Base-by-base conservation (phyloP, 2,113 vertebrate genomes). In the Serinus canaria region DNA sequence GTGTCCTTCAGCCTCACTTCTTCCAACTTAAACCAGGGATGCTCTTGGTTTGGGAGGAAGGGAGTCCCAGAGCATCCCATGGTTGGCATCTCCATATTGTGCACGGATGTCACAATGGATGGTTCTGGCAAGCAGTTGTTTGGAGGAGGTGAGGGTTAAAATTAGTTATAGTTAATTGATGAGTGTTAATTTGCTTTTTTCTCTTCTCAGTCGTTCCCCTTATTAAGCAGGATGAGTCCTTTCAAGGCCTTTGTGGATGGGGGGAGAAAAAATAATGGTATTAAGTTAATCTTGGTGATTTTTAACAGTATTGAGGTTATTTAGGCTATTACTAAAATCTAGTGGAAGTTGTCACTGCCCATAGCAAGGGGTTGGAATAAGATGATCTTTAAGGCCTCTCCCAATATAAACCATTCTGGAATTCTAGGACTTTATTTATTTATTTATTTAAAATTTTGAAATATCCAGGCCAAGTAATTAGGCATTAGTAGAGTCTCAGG, bases 201-300 rank as follows among this genome's bases (percentile, higher is more conserved):
- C 35, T 66, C 31, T 76, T 87, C 66, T 56, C 27, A 83, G 68
- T 82, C n/a, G 13, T 86, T 67, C 56, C 33, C 31, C 31, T 92
- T 84, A 89, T 91, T 84, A 89, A 96, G 70, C 55, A 87, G 52
- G 47, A 89, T 72, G 63, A 55, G 83, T 92, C 52, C n/a, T 92
- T 94, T 87, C 64, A 81, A 78, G 33, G 52, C 33, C 79, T 87
- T 93, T 93, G 53, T 41, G 35, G 30, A 30, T 37, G 12, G 18
- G 9, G 5, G 27, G 10, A 8, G 7, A 4, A 16, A 64, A 49
- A 41, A 74, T n/a, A n/a, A 20, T 1, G 11, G 13, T 52, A 43
- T 52, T 35, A 66, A 74, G 25, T 46, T 80, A 63, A 25, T 72
- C 13, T 78, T 59, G 33, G 17, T 21, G 25, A n/a, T 60, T 59